phyloP scores from a whole-genome alignment of 2,888 invertebrate genomes.

The Cataglyphis cursor region DNA sequence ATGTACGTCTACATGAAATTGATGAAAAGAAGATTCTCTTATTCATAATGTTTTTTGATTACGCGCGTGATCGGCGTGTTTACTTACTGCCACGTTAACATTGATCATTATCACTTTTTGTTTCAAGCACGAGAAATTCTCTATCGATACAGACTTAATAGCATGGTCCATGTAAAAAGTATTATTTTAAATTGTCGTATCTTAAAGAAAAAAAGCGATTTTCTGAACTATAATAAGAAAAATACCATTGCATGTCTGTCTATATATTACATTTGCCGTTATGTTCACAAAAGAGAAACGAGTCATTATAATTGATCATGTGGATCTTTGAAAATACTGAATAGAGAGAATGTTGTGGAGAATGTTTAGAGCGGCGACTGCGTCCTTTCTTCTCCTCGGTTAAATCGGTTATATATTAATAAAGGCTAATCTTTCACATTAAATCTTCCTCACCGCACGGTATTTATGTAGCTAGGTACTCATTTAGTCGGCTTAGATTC shows the following conservation, averaged over 20 bases:
- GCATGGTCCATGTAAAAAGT: neutral
- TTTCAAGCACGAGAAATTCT: neutral
- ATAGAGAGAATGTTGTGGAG: neutral
- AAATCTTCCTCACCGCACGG: slow-evolving; percentile 1
- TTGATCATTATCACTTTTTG: slow-evolving; percentile 28
- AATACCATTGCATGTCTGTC: neutral
- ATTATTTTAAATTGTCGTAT: neutral
- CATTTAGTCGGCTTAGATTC: slow-evolving; percentile 7
- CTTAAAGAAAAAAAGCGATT: neutral
- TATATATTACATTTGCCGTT: neutral
- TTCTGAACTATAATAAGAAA: neutral
- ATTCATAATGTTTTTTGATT: slow-evolving; percentile 39
- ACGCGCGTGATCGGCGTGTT: slow-evolving; percentile 20
- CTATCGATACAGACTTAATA: slow-evolving; percentile 5
- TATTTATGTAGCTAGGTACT: neutral
- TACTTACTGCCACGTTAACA: slow-evolving; percentile 13
- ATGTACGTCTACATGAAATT: slow-evolving; percentile 28
- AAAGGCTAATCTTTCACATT: neutral
- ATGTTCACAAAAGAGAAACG: neutral
- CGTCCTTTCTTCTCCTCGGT: slow-evolving; percentile 1
- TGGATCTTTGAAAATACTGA: neutral
- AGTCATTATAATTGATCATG: neutral
- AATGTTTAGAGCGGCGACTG: neutral
- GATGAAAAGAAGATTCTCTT: slow-evolving; percentile 22
- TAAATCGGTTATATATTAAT: slow-evolving; percentile 2